Evolutionary conservation across 2,888 invertebrate genomes (phyloP).

Genomic region (Fragum fragum): DNA sequence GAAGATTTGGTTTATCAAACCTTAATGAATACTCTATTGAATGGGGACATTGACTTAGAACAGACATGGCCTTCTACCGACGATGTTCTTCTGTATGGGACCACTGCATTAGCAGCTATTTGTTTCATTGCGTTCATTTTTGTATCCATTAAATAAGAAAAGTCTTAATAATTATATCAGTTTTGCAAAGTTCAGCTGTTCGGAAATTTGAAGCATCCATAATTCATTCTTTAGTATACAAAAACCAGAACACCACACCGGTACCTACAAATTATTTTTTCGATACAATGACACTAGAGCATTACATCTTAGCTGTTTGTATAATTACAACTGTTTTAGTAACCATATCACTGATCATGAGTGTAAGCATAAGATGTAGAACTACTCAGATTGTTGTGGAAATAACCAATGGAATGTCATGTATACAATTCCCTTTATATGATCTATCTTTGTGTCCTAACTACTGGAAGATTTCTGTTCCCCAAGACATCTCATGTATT

Average conservation of each 20-base stretch:
- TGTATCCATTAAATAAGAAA: slow-evolving; percentile 30
- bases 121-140: slow-evolving; percentile 8
- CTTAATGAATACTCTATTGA: slow-evolving; percentile 35
- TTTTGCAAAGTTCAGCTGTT: slow-evolving; percentile 22
- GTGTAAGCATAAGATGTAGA: not conserved
- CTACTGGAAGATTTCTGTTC: slow-evolving; percentile 24
- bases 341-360: slow-evolving; percentile 11
- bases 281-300: slow-evolving; percentile 23
- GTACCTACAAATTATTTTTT: slow-evolving; percentile 18
- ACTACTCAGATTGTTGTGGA: slow-evolving; percentile 11
- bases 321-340: slow-evolving; percentile 12
- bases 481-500: slow-evolving; percentile 1
- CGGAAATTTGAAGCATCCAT: slow-evolving; percentile 20
- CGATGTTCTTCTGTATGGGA: slow-evolving; percentile 31
- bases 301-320: slow-evolving; percentile 27
- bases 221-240: slow-evolving; percentile 35
- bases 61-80: slow-evolving; percentile 18
- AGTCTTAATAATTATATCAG: slow-evolving; percentile 25
- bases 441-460: slow-evolving; percentile 18
- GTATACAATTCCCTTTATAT: no score
- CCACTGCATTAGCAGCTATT: slow-evolving; percentile 25
- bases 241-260: slow-evolving; percentile 24
- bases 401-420: slow-evolving; percentile 17
- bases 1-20: slow-evolving; percentile 35
- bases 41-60: slow-evolving; percentile 26